A percentile compares a stretch with the other conserved stretches of the same genome.
phyloP scores from a whole-genome alignment of 2,888 invertebrate genomes.

The Acleris cristana region DNA sequence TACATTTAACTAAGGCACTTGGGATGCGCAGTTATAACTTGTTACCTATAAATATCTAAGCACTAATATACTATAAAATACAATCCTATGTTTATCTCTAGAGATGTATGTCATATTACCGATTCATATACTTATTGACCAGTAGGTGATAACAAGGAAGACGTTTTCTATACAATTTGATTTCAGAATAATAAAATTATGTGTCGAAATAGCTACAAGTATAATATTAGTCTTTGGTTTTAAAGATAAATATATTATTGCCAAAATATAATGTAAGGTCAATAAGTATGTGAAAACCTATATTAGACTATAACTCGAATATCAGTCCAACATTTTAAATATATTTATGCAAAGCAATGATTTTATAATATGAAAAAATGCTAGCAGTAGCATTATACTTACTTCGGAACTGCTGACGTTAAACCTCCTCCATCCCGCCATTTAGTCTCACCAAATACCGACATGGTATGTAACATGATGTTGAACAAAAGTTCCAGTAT shows the following conservation, averaged over 20 bases:
- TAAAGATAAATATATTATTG: conserved; percentile 60
- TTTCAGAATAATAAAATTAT: conserved; percentile 55
- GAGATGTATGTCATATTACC: conserved; percentile 46
- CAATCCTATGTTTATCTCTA: conserved; percentile 65
- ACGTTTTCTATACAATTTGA: conserved; percentile 58
- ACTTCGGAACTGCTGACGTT: conserved; percentile 49
- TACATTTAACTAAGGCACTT: conserved; percentile 80
- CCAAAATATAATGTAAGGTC: conserved; percentile 62
- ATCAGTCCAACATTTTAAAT: conserved; percentile 64
- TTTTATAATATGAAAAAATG: conserved; percentile 42
- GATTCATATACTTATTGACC: conserved; percentile 60
- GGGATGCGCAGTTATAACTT: conserved; percentile 72
- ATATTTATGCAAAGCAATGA: conserved; percentile 46
- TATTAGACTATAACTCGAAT: conserved; percentile 64
- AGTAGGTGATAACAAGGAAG: conserved; percentile 59
- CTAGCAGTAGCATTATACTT: conserved; percentile 52
- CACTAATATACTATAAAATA: conserved; percentile 70
- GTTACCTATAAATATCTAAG: conserved; percentile 76
- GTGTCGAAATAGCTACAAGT: conserved; percentile 58
- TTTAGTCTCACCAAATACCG: conserved; percentile 13
- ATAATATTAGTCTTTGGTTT: conserved; percentile 77
- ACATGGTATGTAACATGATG: neutral
- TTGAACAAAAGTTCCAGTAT: neutral
- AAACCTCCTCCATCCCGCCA: conserved; percentile 24
- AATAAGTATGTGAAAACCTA: conserved; percentile 69